A percentile compares a stretch with the other conserved stretches of the same genome.
Evolutionary conservation across 1,140 invertebrate genomes (phyloP).

Genomic region (Pseudachorutes palmiensis): DNA sequence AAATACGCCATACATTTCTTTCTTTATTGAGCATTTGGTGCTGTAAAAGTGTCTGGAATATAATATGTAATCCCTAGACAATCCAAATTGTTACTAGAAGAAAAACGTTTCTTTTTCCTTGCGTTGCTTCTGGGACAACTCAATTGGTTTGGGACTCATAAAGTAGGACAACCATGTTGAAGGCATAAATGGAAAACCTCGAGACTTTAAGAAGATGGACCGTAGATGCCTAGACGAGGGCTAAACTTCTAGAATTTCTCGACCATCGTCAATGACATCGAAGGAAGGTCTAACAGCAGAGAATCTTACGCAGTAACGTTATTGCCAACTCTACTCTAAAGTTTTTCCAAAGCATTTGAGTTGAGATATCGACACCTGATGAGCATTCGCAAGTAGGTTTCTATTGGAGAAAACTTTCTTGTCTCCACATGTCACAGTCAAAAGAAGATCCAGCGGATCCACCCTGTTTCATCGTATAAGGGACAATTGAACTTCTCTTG

Average conservation of each 20-base stretch:
- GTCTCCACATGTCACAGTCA: not conserved
- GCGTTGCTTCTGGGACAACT: too few relatives aligned
- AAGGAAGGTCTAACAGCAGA: not conserved
- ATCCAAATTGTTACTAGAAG: too few relatives aligned
- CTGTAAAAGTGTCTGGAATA: too few relatives aligned
- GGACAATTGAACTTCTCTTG: not conserved
- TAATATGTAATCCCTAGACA: too few relatives aligned
- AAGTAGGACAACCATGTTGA: not conserved
- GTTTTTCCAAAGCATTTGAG: not conserved
- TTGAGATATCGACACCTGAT: not conserved
- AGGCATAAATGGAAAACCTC: not conserved
- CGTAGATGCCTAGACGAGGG: too few relatives aligned
- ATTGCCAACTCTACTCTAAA: not conserved
- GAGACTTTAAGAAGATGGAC: not conserved
- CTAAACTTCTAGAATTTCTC: too few relatives aligned
- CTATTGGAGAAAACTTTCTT: not conserved
- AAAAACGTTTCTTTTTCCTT: too few relatives aligned
- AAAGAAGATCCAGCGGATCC: too few relatives aligned
- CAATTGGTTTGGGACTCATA: too few relatives aligned
- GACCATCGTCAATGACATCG: too few relatives aligned
- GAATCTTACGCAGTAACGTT: not conserved
- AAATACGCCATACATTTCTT: too few relatives aligned
- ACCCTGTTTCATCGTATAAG: not conserved
- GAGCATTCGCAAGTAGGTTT: not conserved
- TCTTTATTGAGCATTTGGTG: too few relatives aligned